A percentile compares a stretch with the other conserved stretches of the same genome.
phyloP scores from a whole-genome alignment of 2,797 vertebrate genomes.

The Lacerta viridis region DNA sequence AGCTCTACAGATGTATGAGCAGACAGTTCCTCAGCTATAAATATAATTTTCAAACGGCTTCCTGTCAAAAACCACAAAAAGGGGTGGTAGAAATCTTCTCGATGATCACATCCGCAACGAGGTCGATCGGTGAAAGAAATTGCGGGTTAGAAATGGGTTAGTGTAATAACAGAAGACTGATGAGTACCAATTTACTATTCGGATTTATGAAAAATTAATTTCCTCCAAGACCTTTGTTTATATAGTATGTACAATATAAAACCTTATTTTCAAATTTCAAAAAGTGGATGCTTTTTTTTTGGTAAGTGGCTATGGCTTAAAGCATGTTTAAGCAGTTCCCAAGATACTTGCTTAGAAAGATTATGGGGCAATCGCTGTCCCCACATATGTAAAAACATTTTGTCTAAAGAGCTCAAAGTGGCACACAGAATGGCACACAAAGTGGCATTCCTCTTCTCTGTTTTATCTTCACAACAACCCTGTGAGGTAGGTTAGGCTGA shows the following conservation, averaged over 20 bases:
- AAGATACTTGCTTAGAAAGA: no score
- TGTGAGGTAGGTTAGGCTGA: no score
- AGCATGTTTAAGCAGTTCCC: no score
- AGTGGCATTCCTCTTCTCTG: no score
- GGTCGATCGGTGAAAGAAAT: neutral
- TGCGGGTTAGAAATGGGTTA: neutral
- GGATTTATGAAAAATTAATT: neutral
- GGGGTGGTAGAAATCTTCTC: neutral
- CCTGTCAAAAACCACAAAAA: conserved; percentile 20
- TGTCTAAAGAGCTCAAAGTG: no score
- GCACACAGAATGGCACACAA: no score
- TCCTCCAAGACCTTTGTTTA: neutral
- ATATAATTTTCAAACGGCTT: conserved; percentile 32
- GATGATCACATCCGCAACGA: neutral
- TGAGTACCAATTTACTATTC: neutral
- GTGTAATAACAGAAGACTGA: neutral
- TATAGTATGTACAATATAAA: neutral
- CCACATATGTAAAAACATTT: no score
- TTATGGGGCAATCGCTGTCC: no score
- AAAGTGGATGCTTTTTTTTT: neutral
- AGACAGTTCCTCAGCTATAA: conserved; percentile 13
- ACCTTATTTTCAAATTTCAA: neutral
- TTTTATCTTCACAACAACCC: no score
- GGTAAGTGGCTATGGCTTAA: neutral
- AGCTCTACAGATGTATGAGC: conserved; percentile 5